phyloP scores from a whole-genome alignment of 1,140 invertebrate species.

The Reticulitermes speratus region DNA sequence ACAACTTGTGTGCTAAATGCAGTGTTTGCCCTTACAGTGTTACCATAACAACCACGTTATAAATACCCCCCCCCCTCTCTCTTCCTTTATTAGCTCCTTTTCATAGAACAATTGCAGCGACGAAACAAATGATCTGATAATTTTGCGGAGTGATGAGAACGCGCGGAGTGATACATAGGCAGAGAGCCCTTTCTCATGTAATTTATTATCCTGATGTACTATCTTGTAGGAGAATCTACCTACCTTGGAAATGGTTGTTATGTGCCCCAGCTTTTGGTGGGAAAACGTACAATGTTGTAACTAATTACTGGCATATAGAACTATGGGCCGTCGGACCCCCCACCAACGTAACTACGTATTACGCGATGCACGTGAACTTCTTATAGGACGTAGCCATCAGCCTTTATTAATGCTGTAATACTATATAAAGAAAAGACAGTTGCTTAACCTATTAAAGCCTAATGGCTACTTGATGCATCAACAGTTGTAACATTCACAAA shows the following conservation, averaged over 20 bases:
- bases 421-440: background rate
- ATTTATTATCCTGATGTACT: background rate
- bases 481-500: too few relatives aligned
- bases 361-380: background rate
- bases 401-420: background rate
- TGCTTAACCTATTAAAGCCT: too few relatives aligned
- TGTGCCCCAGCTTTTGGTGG: background rate
- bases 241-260: background rate
- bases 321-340: background rate
- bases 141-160: background rate
- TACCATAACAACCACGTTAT: background rate
- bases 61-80: background rate
- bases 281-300: background rate
- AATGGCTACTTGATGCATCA: too few relatives aligned
- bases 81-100: background rate
- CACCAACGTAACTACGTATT: background rate
- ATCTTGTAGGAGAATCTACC: background rate
- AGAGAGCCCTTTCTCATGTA: background rate
- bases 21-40: background rate
- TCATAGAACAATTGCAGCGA: background rate
- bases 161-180: background rate
- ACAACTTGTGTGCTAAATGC: background rate
- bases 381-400: background rate
- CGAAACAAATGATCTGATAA: constrained; percentile 17
- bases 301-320: background rate